These are phyloP conservation scores for Gallinago stenura DNA, from an alignment of 2,797 vertebrate genomes.

Conservation along the genomic window DNA sequence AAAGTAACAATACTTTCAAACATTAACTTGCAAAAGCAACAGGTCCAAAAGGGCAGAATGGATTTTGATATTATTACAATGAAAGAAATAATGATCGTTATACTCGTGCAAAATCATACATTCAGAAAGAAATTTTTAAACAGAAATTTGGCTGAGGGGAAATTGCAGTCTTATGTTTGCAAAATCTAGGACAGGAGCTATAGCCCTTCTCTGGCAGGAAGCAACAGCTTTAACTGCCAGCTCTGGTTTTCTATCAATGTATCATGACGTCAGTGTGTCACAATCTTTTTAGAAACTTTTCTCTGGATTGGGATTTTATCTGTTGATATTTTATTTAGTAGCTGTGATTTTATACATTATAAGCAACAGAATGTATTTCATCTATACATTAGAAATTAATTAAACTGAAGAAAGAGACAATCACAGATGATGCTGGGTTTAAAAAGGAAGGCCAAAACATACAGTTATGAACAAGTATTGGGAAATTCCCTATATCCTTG, in stretches of 20 bases:
- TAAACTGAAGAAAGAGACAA: not conserved
- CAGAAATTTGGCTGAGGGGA: not conserved
- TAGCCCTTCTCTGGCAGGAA: not conserved
- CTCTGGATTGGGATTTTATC: not conserved
- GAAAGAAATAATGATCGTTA: not conserved
- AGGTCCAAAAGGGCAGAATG: not conserved
- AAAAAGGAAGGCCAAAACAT: not conserved
- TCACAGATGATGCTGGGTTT: not conserved
- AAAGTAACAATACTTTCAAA: not conserved
- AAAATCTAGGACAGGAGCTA: not conserved
- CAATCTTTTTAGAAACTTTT: not conserved
- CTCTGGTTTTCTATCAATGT: not conserved
- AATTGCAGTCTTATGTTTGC: not conserved
- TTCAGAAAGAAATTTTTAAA: not conserved
- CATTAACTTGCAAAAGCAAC: not conserved
- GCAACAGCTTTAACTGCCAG: not conserved
- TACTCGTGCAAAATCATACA: not conserved
- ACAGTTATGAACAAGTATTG: not conserved
- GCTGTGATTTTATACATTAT: not conserved
- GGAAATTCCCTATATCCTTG: not conserved
- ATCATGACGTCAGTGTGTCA: not conserved
- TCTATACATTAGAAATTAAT: not conserved
- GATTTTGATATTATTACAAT: not conserved
- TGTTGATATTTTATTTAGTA: not conserved
- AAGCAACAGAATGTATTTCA: not conserved